phyloP scores from a whole-genome alignment of 2,797 vertebrate genomes.

The Pitangus sulphuratus region DNA sequence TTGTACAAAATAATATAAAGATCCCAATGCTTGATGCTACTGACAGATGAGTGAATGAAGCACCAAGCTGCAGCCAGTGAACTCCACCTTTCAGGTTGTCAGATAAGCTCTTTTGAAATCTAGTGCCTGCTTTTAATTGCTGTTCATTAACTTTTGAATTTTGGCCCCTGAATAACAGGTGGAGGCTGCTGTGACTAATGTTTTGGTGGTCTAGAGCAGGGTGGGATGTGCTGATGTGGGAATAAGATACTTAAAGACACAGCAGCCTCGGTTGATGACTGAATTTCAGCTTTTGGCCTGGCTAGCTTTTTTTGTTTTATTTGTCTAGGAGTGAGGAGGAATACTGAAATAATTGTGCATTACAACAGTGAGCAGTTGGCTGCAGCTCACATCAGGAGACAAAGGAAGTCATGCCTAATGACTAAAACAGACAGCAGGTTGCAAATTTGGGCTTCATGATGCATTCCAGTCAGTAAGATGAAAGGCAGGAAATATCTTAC shows the following conservation, averaged over 20 bases:
- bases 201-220: background rate
- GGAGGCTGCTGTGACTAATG: background rate
- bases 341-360: background rate
- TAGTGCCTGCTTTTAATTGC: background rate
- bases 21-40: background rate
- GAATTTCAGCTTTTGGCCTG: background rate
- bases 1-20: background rate
- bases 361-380: constrained; percentile 13
- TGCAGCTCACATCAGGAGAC: constrained; percentile 19
- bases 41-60: background rate
- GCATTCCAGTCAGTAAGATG: constrained; percentile 31
- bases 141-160: background rate
- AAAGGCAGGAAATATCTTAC: constrained; percentile 50
- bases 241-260: background rate
- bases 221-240: background rate
- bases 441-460: constrained; percentile 30
- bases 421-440: constrained; percentile 57
- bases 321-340: background rate
- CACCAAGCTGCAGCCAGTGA: background rate
- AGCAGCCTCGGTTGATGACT: background rate
- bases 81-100: background rate
- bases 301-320: background rate
- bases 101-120: background rate
- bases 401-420: constrained; percentile 32
- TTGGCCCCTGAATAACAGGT: background rate